A percentile compares a stretch with the other conserved stretches of the same genome.
phyloP scores from a whole-genome alignment of 2,797 vertebrate genomes.

The Tachyglossus aculeatus region DNA sequence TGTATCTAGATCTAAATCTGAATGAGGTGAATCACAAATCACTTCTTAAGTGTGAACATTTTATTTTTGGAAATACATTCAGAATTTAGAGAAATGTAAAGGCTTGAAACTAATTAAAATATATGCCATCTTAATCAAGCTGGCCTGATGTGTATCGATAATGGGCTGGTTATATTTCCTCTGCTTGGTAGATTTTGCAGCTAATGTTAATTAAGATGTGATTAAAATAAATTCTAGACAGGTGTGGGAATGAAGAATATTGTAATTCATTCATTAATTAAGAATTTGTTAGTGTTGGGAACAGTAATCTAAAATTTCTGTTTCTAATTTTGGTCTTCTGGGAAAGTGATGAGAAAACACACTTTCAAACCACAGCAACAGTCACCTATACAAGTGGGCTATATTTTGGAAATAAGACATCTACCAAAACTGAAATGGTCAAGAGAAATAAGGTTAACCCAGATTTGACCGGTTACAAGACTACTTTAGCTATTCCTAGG shows the following conservation, averaged over 20 bases:
- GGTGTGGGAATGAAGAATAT: background rate
- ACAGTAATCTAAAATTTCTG: background rate
- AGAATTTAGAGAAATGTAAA: background rate
- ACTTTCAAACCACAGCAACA: background rate
- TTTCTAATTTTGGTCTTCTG: background rate
- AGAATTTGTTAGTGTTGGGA: background rate
- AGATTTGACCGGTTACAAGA: too few relatives aligned
- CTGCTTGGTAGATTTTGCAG: background rate
- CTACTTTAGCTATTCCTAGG: too few relatives aligned
- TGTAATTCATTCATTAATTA: background rate
- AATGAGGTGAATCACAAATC: background rate
- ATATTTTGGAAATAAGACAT: too few relatives aligned
- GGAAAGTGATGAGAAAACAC: background rate
- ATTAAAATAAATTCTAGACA: constrained; percentile 1
- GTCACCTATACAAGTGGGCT: too few relatives aligned
- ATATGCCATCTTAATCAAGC: background rate
- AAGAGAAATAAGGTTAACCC: too few relatives aligned
- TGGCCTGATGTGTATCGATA: background rate
- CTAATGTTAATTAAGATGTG: background rate
- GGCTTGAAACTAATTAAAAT: background rate
- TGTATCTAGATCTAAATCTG: background rate
- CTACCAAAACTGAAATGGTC: background rate
- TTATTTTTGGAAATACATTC: background rate
- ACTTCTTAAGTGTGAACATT: background rate
- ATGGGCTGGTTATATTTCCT: background rate